These are phyloP conservation scores for Mesochorus sp. DNA, from an alignment of 2,888 invertebrate genomes.

Conservation along the genomic window DNA sequence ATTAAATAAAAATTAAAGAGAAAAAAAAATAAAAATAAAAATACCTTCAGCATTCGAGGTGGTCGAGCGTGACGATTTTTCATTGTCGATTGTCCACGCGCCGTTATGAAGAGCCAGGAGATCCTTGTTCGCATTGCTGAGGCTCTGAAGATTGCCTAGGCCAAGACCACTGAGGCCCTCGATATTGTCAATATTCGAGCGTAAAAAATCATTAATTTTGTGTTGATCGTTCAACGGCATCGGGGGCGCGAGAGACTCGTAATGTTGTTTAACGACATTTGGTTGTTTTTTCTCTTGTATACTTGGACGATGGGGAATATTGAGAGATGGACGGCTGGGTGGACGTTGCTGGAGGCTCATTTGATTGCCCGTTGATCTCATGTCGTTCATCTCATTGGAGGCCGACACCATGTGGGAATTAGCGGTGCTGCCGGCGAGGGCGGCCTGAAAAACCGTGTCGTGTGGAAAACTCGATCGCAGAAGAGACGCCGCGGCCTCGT, in stretches of 20 bases:
- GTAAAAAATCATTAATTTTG: constrained; percentile 88
- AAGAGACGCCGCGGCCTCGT: constrained; percentile 77
- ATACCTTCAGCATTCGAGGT: constrained; percentile 80
- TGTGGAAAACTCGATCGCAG: constrained; percentile 77
- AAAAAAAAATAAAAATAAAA: neutral
- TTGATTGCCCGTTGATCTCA: constrained; percentile 75
- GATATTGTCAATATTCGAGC: constrained; percentile 88
- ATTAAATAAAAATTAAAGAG: neutral
- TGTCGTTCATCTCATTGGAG: constrained; percentile 75
- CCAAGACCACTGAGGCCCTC: constrained; percentile 84
- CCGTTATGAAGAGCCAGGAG: constrained; percentile 87
- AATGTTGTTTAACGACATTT: constrained; percentile 76
- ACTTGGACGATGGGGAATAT: constrained; percentile 80
- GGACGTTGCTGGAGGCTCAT: constrained; percentile 78
- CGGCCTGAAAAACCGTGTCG: constrained; percentile 77
- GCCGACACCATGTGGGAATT: constrained; percentile 75
- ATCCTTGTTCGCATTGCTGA: constrained; percentile 84
- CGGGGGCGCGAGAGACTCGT: constrained; percentile 80
- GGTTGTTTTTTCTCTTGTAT: constrained; percentile 78
- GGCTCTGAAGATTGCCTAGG: constrained; percentile 75
- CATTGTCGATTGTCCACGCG: constrained; percentile 83
- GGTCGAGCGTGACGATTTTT: constrained; percentile 75
- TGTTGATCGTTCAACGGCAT: constrained; percentile 83
- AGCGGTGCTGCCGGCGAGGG: constrained; percentile 72
- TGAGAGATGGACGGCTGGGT: constrained; percentile 79